A percentile compares a stretch with the other conserved stretches of the same genome.
Evolutionary conservation across 2,888 invertebrate genomes (phyloP).

Genomic region (Athripsodes cinereus): DNA sequence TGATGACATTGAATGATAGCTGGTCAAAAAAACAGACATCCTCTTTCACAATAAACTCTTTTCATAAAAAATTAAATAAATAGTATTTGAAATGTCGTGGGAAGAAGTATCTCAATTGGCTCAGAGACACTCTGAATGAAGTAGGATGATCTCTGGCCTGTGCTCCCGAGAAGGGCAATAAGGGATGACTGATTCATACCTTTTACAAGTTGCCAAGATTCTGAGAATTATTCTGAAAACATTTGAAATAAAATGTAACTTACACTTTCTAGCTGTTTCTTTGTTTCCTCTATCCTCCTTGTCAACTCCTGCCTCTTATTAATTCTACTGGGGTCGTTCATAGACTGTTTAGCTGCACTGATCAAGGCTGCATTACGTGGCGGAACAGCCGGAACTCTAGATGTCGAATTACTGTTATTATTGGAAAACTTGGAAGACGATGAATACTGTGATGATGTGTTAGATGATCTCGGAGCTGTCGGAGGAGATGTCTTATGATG

Average conservation of each 20-base stretch:
- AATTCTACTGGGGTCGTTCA: constrained; percentile 58
- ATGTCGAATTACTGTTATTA: constrained; percentile 36
- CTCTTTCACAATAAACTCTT: too few species aligned
- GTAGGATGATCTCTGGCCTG: too few species aligned
- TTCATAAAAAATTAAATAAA: too few species aligned
- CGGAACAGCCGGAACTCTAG: constrained; percentile 36
- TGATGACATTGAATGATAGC: not conserved
- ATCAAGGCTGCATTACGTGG: constrained; percentile 47
- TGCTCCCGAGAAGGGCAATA: too few species aligned
- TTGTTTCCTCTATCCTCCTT: constrained; percentile 76
- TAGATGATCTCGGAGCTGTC: not conserved
- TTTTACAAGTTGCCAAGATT: too few species aligned
- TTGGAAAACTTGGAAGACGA: not conserved
- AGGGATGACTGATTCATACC: too few species aligned
- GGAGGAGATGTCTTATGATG: constrained; percentile 34
- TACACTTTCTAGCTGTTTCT: constrained; percentile 81
- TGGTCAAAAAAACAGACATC: not conserved
- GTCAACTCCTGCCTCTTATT: constrained; percentile 72
- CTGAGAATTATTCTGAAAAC: too few species aligned
- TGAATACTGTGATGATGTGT: constrained; percentile 29
- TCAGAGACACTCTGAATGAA: too few species aligned
- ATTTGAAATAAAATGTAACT: constrained; percentile 36
- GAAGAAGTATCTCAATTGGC: too few species aligned
- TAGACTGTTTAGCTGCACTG: constrained; percentile 49
- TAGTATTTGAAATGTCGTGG: too few species aligned